These are phyloP conservation scores for Clunio marinus DNA, from an alignment of 2,888 invertebrate species.

Conservation along the genomic window DNA sequence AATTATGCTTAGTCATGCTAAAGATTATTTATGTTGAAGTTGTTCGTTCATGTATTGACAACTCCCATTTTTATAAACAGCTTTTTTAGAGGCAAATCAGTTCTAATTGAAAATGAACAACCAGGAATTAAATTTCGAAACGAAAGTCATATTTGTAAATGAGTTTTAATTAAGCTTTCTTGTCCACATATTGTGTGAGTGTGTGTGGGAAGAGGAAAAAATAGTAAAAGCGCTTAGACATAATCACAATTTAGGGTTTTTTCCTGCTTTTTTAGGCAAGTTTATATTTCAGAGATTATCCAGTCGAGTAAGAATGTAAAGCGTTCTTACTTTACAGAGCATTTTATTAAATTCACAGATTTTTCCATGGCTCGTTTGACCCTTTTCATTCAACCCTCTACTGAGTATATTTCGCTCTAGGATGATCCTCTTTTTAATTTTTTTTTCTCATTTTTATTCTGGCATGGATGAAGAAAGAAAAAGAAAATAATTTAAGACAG, in stretches of 20 bases:
- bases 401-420: conserved; percentile 1
- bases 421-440: conserved; percentile 10
- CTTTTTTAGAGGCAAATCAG: not conserved
- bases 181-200: not conserved
- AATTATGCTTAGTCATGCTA: no score
- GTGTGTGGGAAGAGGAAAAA: not conserved
- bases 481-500: not conserved
- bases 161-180: conserved; percentile 31
- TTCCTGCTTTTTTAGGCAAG: not conserved
- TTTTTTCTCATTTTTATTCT: conserved; percentile 12
- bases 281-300: conserved; percentile 18
- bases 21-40: no score
- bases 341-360: conserved; percentile 34
- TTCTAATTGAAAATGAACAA: conserved; percentile 26
- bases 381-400: conserved; percentile 7
- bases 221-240: not conserved
- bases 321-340: not conserved
- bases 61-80: no score
- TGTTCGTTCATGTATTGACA: no score
- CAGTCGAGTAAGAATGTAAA: not conserved
- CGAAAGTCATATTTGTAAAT: conserved; percentile 26
- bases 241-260: conserved; percentile 8
- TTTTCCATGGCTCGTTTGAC: conserved; percentile 14
- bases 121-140: not conserved
- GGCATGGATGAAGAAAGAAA: not conserved